Evolutionary conservation across 35 echinoderm and acorn worm species (phyloP), one percentile per base, ranked within the genome.

Genomic region (Heliocidaris erythrogramma): DNA sequence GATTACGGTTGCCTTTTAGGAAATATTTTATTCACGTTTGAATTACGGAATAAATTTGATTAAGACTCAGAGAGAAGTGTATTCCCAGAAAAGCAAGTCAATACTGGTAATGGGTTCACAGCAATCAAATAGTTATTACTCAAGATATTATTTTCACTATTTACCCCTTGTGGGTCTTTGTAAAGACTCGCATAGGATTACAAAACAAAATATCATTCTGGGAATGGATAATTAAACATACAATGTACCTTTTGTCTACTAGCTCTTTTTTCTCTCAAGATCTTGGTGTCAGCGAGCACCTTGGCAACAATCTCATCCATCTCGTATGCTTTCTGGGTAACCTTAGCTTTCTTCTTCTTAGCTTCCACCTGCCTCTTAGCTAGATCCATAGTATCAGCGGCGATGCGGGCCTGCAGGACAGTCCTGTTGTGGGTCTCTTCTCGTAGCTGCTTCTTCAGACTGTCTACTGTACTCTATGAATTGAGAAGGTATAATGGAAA

Each of bases 361-460:
- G 98, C 97, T 30, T 97, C 97, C 5, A 95, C 24, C 49, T 96
- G 98, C 60, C 94, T 96, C 86, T 99, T 97, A 60, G 97, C 95
- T 17, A 99, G 92, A 86, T 99, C 98, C 1, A 96, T 96, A 29
- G 95, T 96, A 52, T 99, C 98, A 4, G 98, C 95, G 0, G 95
- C 48, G 32, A 99, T 97, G 29, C 98, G 95, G 16, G 98, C 98
- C 69, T 99, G 98, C 1, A 99, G 93, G 35, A 99, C 96, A 2
- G 98, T 99, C 94, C 98, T 88, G 87, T 94, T 92, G 87, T 99
- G 98, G 47, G 95, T 96, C 86, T 99, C 98, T 32, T 99, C 98
- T 53, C 97, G 96, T 6, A 97, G 94, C 85, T 97, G 98, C 69
- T 97, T 99, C 86, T 88, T 94, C 48, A 99, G 94, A 30, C 94